These are phyloP conservation scores for Amiota mariae DNA, from an alignment of 2,888 invertebrate genomes.

Conservation along the genomic window DNA sequence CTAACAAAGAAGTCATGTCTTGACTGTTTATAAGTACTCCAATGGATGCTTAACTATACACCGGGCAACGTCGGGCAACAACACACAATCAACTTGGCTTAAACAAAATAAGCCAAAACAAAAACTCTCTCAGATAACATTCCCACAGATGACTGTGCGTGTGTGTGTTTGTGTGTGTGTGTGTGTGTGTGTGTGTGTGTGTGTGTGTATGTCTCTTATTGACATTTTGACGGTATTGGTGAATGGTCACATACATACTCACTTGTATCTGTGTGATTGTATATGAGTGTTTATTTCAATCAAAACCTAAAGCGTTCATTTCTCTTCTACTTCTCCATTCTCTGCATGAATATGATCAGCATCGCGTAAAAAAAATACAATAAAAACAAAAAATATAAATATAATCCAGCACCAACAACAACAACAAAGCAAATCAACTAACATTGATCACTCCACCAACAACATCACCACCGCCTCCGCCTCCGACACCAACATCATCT, in stretches of 20 bases:
- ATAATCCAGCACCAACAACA: neutral
- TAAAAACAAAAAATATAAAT: slow-evolving; percentile 21
- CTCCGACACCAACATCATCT: slow-evolving; percentile 34
- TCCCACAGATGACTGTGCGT: slow-evolving; percentile 10
- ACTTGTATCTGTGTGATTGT: neutral
- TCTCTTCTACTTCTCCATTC: slow-evolving; percentile 58
- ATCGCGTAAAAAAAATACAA: slow-evolving; percentile 36
- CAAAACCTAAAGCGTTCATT: slow-evolving; percentile 61
- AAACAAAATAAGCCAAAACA: slow-evolving; percentile 63
- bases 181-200: slow-evolving; percentile 46
- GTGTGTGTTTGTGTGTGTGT: slow-evolving; percentile 56
- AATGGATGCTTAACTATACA: slow-evolving; percentile 24
- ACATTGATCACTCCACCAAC: slow-evolving; percentile 45
- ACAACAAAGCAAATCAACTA: slow-evolving; percentile 40
- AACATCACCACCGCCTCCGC: neutral
- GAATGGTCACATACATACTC: slow-evolving; percentile 4
- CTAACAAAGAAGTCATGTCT: neutral
- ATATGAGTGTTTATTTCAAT: slow-evolving; percentile 43
- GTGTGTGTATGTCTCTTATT: slow-evolving; percentile 44
- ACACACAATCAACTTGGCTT: slow-evolving; percentile 66
- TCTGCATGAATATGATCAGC: slow-evolving; percentile 49
- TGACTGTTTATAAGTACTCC: neutral
- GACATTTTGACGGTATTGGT: slow-evolving; percentile 25
- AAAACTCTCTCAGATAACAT: slow-evolving; percentile 63
- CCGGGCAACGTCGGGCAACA: slow-evolving; percentile 59